Conservation (phyloP, 1,140 invertebrate genomes). For the Brachionus koreanus region DNA sequence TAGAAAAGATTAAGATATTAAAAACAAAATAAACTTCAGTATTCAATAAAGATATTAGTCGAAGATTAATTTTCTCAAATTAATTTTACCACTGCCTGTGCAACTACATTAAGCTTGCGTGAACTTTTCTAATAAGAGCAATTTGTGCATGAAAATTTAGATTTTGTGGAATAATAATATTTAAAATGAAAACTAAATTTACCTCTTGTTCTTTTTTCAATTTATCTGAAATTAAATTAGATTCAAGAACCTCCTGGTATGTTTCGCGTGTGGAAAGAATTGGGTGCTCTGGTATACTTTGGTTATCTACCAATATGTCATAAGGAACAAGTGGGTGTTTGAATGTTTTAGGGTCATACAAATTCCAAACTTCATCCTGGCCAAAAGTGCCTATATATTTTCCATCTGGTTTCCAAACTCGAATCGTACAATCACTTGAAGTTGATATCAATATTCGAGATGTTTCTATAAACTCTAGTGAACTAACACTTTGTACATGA, state of each 20-base stretch:
- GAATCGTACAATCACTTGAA: constrained; percentile 56
- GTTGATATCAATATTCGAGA: constrained; percentile 54
- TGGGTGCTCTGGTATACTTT: constrained; percentile 55
- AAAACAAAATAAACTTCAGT: background rate
- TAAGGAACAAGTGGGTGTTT: constrained; percentile 58
- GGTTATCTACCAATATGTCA: constrained; percentile 57
- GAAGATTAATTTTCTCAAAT: background rate
- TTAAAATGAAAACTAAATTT: background rate
- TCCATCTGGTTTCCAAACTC: constrained; percentile 56
- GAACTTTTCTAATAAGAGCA: constrained; percentile 9
- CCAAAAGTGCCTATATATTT: constrained; percentile 59
- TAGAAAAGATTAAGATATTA: background rate
- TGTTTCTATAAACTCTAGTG: constrained; percentile 53
- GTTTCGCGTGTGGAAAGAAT: constrained; percentile 50
- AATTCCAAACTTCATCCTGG: constrained; percentile 55
- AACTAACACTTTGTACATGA: constrained; percentile 54
- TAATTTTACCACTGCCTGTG: constrained; percentile 36
- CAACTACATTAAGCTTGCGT: constrained; percentile 16
- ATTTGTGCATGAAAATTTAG: background rate
- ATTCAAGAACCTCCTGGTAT: constrained; percentile 48
- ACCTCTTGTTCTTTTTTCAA: constrained; percentile 31
- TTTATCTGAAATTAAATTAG: constrained; percentile 47
- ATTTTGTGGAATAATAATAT: background rate
- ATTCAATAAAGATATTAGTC: background rate
- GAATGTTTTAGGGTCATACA: constrained; percentile 54